These are phyloP conservation scores for Heliconius hortense DNA, from an alignment of 2,888 invertebrate genomes.

Conservation along the genomic window DNA sequence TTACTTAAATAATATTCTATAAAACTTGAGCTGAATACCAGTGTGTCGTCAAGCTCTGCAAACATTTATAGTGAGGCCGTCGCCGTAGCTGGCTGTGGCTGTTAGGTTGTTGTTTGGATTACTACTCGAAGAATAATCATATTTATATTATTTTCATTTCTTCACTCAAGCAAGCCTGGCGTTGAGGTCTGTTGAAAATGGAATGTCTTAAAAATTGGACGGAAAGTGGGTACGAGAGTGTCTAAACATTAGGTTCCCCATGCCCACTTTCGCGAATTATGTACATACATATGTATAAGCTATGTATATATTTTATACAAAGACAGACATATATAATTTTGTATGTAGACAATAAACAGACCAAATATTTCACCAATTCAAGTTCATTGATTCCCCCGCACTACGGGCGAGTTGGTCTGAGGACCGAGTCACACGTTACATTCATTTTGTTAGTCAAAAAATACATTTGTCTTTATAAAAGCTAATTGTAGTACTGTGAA, in stretches of 20 bases:
- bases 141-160: no score
- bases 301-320: not conserved
- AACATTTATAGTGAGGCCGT: no score
- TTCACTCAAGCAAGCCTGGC: no score
- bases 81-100: no score
- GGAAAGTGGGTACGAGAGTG: not conserved
- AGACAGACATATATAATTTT: not conserved
- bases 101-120: no score
- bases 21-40: no score
- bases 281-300: not conserved
- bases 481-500: slow-evolving; percentile 14
- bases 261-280: not conserved
- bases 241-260: not conserved
- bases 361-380: slow-evolving; percentile 18
- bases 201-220: not conserved
- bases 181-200: no score
- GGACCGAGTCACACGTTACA: slow-evolving; percentile 23
- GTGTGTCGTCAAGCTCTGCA: no score
- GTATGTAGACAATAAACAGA: slow-evolving; percentile 14
- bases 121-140: no score
- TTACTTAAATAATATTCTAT: no score
- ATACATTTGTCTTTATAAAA: slow-evolving; percentile 26
- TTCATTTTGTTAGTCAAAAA: slow-evolving; percentile 25
- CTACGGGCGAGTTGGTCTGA: slow-evolving; percentile 21
- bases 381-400: slow-evolving; percentile 30